These are phyloP conservation scores for Motacilla tschutschensis DNA, from an alignment of 2,113 vertebrate genomes.

Conservation along the genomic window DNA sequence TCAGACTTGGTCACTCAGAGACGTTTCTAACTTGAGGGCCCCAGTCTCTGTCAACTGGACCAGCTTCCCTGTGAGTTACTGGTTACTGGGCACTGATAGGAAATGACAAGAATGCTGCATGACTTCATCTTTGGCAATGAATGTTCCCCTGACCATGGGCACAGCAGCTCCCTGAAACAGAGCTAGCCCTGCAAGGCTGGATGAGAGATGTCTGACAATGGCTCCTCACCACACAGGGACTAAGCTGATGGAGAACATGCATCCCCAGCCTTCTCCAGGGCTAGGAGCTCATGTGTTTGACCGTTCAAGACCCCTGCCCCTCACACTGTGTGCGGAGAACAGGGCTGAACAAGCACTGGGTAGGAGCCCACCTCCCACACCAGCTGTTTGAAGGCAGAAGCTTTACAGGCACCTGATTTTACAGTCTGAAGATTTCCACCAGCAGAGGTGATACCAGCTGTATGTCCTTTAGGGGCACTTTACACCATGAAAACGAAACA, in stretches of 20 bases:
- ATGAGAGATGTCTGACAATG: background rate
- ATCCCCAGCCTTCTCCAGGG: background rate
- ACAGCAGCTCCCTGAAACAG: background rate
- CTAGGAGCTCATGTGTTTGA: background rate
- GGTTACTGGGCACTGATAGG: background rate
- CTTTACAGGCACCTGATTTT: background rate
- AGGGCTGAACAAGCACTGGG: background rate
- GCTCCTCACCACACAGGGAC: background rate
- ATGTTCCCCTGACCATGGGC: accelerated
- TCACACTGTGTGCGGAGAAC: background rate
- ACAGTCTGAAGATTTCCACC: background rate
- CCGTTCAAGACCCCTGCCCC: background rate
- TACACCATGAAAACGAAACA: background rate
- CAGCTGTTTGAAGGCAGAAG: background rate
- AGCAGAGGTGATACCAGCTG: background rate
- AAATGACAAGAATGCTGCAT: background rate
- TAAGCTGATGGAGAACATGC: background rate
- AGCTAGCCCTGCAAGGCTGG: background rate
- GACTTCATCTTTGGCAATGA: background rate
- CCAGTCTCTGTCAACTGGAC: background rate
- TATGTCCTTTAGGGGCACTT: background rate
- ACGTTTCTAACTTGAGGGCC: background rate
- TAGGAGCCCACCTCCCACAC: background rate
- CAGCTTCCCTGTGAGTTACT: background rate
- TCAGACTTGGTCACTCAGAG: background rate